Evolutionary conservation across 2,888 invertebrate species (phyloP).

Genomic region (Agonopterix alstromeriana): DNA sequence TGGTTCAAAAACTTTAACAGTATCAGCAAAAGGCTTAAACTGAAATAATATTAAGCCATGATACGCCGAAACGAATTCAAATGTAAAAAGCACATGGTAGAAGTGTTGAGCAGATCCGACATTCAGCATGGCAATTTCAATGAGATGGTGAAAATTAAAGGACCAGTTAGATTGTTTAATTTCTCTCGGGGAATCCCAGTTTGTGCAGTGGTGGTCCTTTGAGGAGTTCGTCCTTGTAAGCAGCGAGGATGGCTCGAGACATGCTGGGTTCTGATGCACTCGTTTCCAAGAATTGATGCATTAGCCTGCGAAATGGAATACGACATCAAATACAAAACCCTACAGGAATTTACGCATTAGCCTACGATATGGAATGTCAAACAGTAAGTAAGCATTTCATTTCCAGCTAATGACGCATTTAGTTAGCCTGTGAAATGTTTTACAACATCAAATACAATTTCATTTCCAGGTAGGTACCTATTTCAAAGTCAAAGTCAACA

Average conservation of each 20-base stretch:
- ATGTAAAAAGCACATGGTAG: no score
- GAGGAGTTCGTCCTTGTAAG: conserved; percentile 68
- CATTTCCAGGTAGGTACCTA: no score
- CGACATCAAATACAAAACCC: neutral
- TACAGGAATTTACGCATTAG: conserved; percentile 73
- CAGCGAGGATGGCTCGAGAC: conserved; percentile 62
- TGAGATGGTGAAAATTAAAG: neutral
- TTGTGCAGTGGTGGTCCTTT: conserved; percentile 56
- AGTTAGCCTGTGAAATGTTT: no score
- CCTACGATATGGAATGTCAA: conserved; percentile 23
- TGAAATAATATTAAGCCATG: no score
- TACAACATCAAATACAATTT: no score
- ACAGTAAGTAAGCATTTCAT: no score
- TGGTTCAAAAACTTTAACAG: no score
- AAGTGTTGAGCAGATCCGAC: no score
- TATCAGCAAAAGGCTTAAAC: no score
- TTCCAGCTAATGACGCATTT: no score
- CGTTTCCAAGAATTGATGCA: conserved; percentile 71
- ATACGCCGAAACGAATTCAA: no score
- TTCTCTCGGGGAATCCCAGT: conserved; percentile 44
- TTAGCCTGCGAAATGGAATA: conserved; percentile 35
- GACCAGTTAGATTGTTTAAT: conserved; percentile 25
- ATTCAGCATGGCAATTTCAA: neutral
- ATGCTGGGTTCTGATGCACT: conserved; percentile 64
- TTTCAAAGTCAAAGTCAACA: no score